Conservation (phyloP, 2,113 vertebrate genomes). For the Rhadina sibilatrix region DNA sequence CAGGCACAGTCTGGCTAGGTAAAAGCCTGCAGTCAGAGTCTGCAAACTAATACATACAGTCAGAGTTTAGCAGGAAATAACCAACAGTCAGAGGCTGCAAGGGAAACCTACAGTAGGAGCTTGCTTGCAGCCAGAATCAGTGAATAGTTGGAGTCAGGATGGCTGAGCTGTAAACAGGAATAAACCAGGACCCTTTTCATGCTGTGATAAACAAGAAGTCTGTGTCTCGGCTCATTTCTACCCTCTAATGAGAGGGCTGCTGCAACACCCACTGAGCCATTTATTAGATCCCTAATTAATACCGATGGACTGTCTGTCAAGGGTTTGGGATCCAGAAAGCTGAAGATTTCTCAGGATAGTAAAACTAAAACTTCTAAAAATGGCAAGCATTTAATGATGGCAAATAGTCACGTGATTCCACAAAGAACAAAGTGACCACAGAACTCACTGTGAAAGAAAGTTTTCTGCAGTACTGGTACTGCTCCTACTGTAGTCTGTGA, state of each 20-base stretch:
- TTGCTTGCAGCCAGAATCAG: neutral
- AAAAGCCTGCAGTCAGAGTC: neutral
- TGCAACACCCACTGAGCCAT: neutral
- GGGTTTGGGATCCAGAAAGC: neutral
- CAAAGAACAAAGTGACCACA: neutral
- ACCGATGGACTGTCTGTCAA: neutral
- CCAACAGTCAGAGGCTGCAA: neutral
- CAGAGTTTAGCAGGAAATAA: neutral
- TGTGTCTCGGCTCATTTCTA: neutral
- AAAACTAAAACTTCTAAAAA: neutral
- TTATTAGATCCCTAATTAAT: neutral
- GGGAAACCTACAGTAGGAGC: neutral
- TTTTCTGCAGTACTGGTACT: neutral
- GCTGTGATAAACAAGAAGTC: neutral
- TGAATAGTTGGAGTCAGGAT: neutral
- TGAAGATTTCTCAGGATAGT: neutral
- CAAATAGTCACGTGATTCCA: neutral
- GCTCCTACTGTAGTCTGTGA: neutral
- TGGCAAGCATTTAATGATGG: neutral
- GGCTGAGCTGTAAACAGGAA: neutral
- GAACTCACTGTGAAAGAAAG: neutral
- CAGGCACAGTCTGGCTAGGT: neutral
- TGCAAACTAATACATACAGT: neutral
- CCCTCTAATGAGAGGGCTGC: neutral
- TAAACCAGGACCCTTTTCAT: neutral